These are phyloP conservation scores for Heteronetta atricapilla DNA, from an alignment of 2,113 vertebrate species.

Conservation along the genomic window DNA sequence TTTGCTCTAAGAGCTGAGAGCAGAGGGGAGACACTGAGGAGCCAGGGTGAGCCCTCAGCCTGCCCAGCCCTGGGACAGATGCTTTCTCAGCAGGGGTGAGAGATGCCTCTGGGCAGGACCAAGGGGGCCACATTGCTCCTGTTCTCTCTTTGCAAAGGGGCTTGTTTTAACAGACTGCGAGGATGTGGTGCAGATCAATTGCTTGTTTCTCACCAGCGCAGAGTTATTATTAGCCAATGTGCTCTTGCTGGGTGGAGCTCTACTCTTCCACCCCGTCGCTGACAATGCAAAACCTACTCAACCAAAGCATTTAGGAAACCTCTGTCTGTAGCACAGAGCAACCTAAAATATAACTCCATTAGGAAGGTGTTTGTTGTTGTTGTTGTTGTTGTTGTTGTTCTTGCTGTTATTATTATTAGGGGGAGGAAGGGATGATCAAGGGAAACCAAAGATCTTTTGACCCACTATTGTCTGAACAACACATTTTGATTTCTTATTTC, in stretches of 20 bases:
- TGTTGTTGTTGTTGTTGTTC: too few species aligned
- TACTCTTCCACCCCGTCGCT: neutral
- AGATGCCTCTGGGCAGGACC: fast-evolving
- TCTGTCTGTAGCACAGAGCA: neutral
- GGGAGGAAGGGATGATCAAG: neutral
- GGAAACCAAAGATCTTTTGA: neutral
- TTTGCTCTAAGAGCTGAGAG: neutral
- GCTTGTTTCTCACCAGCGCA: fast-evolving
- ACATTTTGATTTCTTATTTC: neutral
- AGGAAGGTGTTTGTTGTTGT: neutral
- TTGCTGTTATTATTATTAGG: neutral
- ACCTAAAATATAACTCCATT: neutral
- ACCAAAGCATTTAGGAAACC: neutral
- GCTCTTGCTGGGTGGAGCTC: neutral
- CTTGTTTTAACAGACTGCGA: neutral
- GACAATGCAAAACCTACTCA: neutral
- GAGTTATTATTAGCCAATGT: neutral
- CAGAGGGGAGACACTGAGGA: neutral
- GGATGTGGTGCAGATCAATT: neutral
- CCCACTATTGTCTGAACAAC: neutral
- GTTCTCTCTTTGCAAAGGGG: neutral
- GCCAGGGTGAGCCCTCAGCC: neutral
- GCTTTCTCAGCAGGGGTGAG: neutral
- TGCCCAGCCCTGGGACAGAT: neutral
- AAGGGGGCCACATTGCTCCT: neutral